These are phyloP conservation scores for Cynopterus brachyotis DNA, from an alignment of 2,113 vertebrate genomes.

Conservation along the genomic window DNA sequence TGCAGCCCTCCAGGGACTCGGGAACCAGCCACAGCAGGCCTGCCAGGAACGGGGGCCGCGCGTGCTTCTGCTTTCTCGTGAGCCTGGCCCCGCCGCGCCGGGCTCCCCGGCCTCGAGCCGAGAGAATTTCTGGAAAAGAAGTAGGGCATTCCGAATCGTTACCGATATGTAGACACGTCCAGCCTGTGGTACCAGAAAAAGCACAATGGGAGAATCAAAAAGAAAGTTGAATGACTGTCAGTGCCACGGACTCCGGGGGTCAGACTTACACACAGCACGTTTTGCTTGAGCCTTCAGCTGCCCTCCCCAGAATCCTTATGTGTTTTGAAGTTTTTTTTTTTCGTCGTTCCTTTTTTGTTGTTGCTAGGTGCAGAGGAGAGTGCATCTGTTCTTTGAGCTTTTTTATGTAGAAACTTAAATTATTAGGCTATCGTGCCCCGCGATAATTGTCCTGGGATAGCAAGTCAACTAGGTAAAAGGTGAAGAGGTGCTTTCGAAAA, in stretches of 20 bases:
- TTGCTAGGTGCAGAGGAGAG: neutral
- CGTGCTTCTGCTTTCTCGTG: slow-evolving; percentile 41
- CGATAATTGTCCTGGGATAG: slow-evolving; percentile 3
- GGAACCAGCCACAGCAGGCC: slow-evolving; percentile 60
- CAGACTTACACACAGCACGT: neutral
- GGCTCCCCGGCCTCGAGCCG: neutral
- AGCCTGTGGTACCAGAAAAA: neutral
- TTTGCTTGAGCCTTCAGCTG: neutral
- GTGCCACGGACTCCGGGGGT: neutral
- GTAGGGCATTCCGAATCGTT: neutral
- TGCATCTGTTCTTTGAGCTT: slow-evolving; percentile 29
- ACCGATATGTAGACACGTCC: neutral
- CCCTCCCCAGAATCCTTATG: neutral
- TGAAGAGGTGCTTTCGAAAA: neutral
- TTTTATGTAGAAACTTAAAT: slow-evolving; percentile 29
- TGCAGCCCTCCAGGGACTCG: slow-evolving; percentile 53
- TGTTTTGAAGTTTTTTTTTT: slow-evolving; percentile 16
- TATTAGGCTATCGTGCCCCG: neutral
- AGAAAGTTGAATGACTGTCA: slow-evolving; percentile 73
- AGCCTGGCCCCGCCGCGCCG: neutral
- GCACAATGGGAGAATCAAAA: slow-evolving; percentile 20
- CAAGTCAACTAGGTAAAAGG: slow-evolving; percentile 1
- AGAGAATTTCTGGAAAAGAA: slow-evolving; percentile 25
- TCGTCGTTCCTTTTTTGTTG: neutral
- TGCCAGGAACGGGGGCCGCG: slow-evolving; percentile 26